Evolutionary conservation across 2,888 invertebrate species (phyloP).

Genomic region (Drosophila macrospina): DNA sequence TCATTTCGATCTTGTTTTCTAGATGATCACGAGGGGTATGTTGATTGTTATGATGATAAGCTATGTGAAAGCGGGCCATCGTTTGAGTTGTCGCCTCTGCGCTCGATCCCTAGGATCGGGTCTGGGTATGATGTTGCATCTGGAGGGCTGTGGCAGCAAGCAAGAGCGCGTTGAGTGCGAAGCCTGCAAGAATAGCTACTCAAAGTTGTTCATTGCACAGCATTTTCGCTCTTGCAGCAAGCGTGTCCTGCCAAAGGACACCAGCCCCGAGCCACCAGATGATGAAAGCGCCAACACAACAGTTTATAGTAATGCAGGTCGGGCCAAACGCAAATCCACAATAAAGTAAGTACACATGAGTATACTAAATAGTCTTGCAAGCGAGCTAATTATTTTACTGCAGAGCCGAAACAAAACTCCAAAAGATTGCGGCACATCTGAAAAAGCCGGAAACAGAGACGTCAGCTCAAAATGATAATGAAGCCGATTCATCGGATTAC

Average conservation of each 20-base stretch:
- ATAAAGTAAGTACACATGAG: slow-evolving; percentile 70
- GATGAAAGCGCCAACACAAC: slow-evolving; percentile 8
- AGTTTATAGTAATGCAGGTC: slow-evolving; percentile 77
- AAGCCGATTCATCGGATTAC: slow-evolving; percentile 72
- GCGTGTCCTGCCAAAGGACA: background rate
- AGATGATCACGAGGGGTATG: slow-evolving; percentile 60
- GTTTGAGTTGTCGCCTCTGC: slow-evolving; percentile 82
- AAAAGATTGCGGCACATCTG: slow-evolving; percentile 65
- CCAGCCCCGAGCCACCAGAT: background rate
- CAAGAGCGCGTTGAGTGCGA: slow-evolving; percentile 70
- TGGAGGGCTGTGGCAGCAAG: slow-evolving; percentile 77
- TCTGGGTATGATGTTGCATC: slow-evolving; percentile 78
- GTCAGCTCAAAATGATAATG: slow-evolving; percentile 47
- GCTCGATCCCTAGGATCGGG: slow-evolving; percentile 66
- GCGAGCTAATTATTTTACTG: background rate
- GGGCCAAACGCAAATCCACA: slow-evolving; percentile 81
- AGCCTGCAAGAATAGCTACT: slow-evolving; percentile 67
- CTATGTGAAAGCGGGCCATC: slow-evolving; percentile 60
- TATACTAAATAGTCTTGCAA: background rate
- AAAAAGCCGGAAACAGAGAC: slow-evolving; percentile 10
- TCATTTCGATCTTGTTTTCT: background rate
- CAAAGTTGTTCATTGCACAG: slow-evolving; percentile 38
- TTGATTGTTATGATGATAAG: slow-evolving; percentile 62
- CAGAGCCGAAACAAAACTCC: slow-evolving; percentile 82
- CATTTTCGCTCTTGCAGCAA: slow-evolving; percentile 73